Base-by-base conservation (phyloP, 2,888 invertebrate species). In the Dolichopus griseipennis region DNA sequence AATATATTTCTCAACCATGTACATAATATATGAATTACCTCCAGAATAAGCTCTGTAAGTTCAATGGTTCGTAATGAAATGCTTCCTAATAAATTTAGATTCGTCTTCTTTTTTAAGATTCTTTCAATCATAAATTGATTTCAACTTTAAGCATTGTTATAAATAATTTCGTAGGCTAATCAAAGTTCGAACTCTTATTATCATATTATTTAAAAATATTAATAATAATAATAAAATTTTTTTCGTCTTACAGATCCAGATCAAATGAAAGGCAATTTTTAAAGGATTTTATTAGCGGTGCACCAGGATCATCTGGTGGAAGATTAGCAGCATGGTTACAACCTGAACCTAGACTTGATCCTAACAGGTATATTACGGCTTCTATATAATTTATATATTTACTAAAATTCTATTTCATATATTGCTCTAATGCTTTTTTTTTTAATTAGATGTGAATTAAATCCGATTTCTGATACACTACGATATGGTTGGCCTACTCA, bases 311-410 rank as follows among this genome's bases (percentile, higher is more conserved):
- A 0, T 93, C 94, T 1, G 97, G 98, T 0, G 97, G 95, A 6
- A 86, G 97, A 67, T 83, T 98, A 72, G 96, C 97, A 0, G 89
- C 93, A 77, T 98, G 97, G 97, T 83, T 98, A 68, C 94, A 96
- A 77, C 95, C 96, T 1, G 93, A 94, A 75, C 89, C 96, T 34
- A 90, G 92, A 73, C 90, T 97, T 65, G 97, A 97, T 81, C 93
- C 96, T 0, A 77, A 82, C 69, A 80, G 80, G 80, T 81, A 71
- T 71, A 66, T 64, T 61, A 33, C 2, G 33, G 7, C n/a, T 52
- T 20, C n/a, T 5, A 64, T 15, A 18, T 5, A n/a, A 22, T 33
- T 18, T n/a, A 18, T 20, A 21, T 61, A 63, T 37, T 22, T 27
- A 66, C n/a, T 61, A 65, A 61, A 34, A 65, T n/a, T 62, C 22